Evolutionary conservation across 2,888 invertebrate species (phyloP).

Genomic region (Epinotia nisella): DNA sequence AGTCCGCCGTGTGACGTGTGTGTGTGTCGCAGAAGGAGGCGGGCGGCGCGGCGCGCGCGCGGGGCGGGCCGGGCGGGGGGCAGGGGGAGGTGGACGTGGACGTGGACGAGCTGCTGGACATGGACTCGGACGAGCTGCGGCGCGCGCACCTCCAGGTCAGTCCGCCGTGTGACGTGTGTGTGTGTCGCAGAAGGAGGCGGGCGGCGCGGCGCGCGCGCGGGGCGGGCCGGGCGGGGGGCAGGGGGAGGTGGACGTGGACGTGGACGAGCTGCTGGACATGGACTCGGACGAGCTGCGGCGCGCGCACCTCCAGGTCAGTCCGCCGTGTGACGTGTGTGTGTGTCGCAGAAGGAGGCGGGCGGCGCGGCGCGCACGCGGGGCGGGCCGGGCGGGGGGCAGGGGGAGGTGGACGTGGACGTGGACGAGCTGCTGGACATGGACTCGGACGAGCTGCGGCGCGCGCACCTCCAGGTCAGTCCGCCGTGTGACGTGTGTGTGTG

Average conservation of each 20-base stretch:
- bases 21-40: no score
- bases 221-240: no score
- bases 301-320: conserved; percentile 89
- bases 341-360: conserved; percentile 72
- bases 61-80: no score
- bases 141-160: no score
- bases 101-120: no score
- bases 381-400: no score
- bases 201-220: conserved; percentile 66
- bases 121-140: no score
- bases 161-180: no score
- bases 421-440: conserved; percentile 98
- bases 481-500: neutral
- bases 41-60: no score
- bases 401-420: conserved; percentile 97
- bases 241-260: conserved; percentile 97
- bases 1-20: no score
- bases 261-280: conserved; percentile 97
- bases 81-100: no score
- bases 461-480: conserved; percentile 88
- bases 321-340: neutral
- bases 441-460: conserved; percentile 92
- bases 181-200: conserved; percentile 72
- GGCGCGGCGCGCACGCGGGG: conserved; percentile 73
- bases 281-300: conserved; percentile 94